Conservation (phyloP, 1,140 invertebrate genomes). For the Holotrichia oblita region DNA sequence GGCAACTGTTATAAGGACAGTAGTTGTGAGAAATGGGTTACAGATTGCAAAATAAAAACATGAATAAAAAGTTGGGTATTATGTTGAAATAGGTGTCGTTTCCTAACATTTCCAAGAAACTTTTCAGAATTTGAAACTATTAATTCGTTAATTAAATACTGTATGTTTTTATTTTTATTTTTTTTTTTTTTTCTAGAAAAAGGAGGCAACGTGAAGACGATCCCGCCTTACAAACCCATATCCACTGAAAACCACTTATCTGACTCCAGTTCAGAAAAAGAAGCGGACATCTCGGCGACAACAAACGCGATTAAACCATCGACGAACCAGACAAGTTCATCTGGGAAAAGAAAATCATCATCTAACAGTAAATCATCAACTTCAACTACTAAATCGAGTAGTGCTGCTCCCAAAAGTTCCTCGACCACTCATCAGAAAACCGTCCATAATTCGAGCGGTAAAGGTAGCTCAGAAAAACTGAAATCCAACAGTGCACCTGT, state of each 20-base stretch:
- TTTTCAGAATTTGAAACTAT: too few species aligned
- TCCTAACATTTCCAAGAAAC: too few species aligned
- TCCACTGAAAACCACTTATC: conserved; percentile 83
- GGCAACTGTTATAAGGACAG: too few species aligned
- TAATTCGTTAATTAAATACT: too few species aligned
- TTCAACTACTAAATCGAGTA: conserved; percentile 47
- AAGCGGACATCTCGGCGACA: conserved; percentile 62
- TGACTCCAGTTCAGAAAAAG: conserved; percentile 88
- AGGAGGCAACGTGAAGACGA: conserved; percentile 92
- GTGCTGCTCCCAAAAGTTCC: conserved; percentile 44
- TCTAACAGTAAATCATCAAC: conserved; percentile 49
- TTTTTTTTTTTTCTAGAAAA: conserved; percentile 75
- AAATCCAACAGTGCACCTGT: conserved; percentile 44
- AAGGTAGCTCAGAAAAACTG: conserved; percentile 51
- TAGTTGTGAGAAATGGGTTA: too few species aligned
- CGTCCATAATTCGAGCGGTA: conserved; percentile 54
- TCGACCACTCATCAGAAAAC: conserved; percentile 54
- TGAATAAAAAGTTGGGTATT: too few species aligned
- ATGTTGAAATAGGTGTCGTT: too few species aligned
- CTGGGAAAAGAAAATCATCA: conserved; percentile 50
- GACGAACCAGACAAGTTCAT: conserved; percentile 46
- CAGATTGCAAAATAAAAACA: too few species aligned
- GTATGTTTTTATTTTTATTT: not conserved
- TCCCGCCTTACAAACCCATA: conserved; percentile 93
- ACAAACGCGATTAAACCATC: conserved; percentile 42